Base-by-base conservation (phyloP, 2,113 vertebrate genomes). In the Numenius arquata region DNA sequence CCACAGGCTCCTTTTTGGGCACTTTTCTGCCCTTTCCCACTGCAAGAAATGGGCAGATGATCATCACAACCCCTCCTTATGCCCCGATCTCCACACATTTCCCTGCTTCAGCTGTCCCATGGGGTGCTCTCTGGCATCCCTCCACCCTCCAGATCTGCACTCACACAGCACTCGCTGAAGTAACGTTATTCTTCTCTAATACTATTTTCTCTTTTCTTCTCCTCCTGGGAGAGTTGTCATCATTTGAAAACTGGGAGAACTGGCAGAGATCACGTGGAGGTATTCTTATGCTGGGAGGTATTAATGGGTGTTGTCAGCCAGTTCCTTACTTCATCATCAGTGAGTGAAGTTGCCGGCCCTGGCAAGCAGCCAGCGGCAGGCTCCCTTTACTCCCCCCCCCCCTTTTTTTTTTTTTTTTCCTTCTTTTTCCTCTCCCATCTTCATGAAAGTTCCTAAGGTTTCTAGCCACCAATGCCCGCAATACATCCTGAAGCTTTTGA, bases 221-320 rank as follows among this genome's bases (percentile, higher is more conserved):
- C 38, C 48, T 87, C 40, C 56, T 50, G 74, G 52, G 56, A 92
- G 56, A 95, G 68, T 6, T 86, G n/a, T 82, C 73, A 89, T 63
- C 56, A 75, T 56, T 85, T 5, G 29, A 67, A 85, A 87, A 68
- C 58, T 43, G 21, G 47, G 52, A 75, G 66, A 78, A 89, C 20
- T 61, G 73, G 80, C 41, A 94, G 82, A 71, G 89, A 67, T 65
- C 58, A 82, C 7, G 53, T 22, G 66, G 76, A 87, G 38, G n/a
- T 59, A 89, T 67, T 84, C 47, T 88, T 92, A 71, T 7, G 47
- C 47, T 40, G 63, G 76, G 74, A 91, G 53, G 62, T 91, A 94
- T 79, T 87, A 93, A 89, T 62, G 74, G 84, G 45, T 83, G 81
- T 61, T 94, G 82, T 82, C 91, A 93, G 87, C 61, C 65, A 79